Percentiles rank a stretch among this genome's conserved stretches.
These are phyloP conservation scores for Apostichopus leukothele DNA, from an alignment of 53 echinoderm and acorn worm genomes.

Conservation along the genomic window DNA sequence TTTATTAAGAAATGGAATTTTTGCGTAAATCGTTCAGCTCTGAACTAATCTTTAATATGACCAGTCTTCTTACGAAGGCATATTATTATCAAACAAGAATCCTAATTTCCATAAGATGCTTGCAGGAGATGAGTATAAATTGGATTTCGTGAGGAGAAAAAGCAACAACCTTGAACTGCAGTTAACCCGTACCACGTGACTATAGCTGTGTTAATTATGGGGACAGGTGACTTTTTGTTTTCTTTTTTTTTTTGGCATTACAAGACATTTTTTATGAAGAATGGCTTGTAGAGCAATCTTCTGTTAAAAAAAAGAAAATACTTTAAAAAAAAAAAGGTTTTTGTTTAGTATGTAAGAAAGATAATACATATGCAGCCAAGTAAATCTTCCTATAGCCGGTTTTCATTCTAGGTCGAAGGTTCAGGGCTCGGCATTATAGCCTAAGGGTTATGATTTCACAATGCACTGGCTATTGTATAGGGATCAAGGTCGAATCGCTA, in stretches of 20 bases:
- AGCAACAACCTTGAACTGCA: neutral
- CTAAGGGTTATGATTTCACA: neutral
- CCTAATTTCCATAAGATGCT: too few species aligned
- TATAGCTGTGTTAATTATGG: neutral
- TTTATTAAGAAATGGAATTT: too few species aligned
- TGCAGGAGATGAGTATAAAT: too few species aligned
- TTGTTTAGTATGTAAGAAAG: neutral
- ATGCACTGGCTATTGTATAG: neutral
- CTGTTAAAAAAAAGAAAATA: too few species aligned
- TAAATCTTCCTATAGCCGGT: neutral
- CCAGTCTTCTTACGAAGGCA: too few species aligned
- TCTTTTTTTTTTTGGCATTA: neutral
- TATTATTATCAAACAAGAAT: too few species aligned
- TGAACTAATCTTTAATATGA: too few species aligned
- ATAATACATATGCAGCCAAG: slow-evolving; percentile 4
- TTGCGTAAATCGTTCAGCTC: too few species aligned
- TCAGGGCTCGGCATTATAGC: neutral
- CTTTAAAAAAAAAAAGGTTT: neutral
- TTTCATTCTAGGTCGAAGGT: slow-evolving; percentile 16
- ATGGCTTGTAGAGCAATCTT: too few species aligned
- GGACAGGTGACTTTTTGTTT: neutral
- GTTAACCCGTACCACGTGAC: neutral
- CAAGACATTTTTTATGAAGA: neutral
- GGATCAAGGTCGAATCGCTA: neutral
- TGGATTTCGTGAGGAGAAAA: neutral